Evolutionary conservation across 2,113 vertebrate species (phyloP).

Genomic region (Hydrolagus affinis): DNA sequence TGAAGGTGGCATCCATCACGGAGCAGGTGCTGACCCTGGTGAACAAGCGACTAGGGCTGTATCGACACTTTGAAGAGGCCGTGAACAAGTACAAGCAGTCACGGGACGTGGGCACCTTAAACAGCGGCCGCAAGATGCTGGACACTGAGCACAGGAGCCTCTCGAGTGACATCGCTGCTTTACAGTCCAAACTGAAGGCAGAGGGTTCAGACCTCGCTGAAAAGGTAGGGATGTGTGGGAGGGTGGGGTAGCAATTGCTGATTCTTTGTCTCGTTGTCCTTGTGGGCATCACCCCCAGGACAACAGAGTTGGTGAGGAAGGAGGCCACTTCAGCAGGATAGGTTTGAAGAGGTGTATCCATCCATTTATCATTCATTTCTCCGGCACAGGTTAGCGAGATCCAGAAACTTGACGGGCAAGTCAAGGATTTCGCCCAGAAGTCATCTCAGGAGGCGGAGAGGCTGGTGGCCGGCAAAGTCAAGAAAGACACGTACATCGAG

Average conservation of each 20-base stretch:
- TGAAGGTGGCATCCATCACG: slow-evolving; percentile 97
- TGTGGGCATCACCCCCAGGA: not conserved
- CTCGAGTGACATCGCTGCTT: slow-evolving; percentile 72
- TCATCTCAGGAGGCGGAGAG: slow-evolving; percentile 83
- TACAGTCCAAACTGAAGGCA: slow-evolving; percentile 84
- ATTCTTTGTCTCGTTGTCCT: not conserved
- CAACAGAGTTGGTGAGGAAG: not conserved
- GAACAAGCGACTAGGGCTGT: slow-evolving; percentile 88
- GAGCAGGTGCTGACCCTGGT: slow-evolving; percentile 93
- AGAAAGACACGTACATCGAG: slow-evolving; percentile 89
- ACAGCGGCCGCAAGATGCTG: slow-evolving; percentile 78
- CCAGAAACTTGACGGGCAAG: slow-evolving; percentile 85
- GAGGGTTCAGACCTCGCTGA: slow-evolving; percentile 92
- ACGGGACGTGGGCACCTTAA: slow-evolving; percentile 78
- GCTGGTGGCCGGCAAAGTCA: slow-evolving; percentile 87
- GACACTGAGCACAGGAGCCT: slow-evolving; percentile 83
- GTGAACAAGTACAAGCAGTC: slow-evolving; percentile 94
- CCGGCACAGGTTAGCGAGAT: slow-evolving; percentile 69
- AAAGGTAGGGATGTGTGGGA: slow-evolving; percentile 58
- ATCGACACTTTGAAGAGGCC: slow-evolving; percentile 89
- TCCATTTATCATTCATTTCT: not conserved
- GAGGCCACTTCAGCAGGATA: not conserved
- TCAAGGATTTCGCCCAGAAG: slow-evolving; percentile 89
- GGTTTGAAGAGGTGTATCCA: not conserved
- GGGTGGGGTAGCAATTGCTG: not conserved